Evolutionary conservation across 2,797 vertebrate species (phyloP).

Genomic region (Limnodromus scolopaceus): DNA sequence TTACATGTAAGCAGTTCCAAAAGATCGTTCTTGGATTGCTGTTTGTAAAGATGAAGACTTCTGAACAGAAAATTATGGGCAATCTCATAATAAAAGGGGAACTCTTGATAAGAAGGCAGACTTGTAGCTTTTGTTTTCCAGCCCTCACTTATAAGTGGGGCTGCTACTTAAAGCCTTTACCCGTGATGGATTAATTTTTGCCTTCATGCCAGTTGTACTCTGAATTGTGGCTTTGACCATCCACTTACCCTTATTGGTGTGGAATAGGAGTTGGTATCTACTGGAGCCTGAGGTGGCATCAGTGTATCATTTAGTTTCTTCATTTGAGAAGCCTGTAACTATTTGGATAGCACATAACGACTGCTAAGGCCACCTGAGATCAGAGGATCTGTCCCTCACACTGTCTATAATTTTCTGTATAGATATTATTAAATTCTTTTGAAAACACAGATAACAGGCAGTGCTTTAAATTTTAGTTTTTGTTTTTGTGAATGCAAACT

Average conservation of each 20-base stretch:
- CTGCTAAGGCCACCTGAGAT: background rate
- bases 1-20: background rate
- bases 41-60: background rate
- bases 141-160: background rate
- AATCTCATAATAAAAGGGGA: background rate
- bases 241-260: background rate
- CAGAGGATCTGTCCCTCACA: background rate
- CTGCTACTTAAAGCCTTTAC: background rate
- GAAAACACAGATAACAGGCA: background rate
- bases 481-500: background rate
- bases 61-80: background rate
- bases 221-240: background rate
- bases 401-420: background rate
- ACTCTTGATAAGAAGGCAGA: background rate
- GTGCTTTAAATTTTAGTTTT: background rate
- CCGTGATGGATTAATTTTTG: fast-evolving
- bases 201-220: background rate
- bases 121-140: background rate
- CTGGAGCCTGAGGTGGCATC: background rate
- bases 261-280: background rate
- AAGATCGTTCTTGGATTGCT: background rate
- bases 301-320: background rate
- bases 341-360: background rate
- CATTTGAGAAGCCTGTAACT: background rate
- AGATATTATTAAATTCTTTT: background rate